A percentile compares a stretch with the other conserved stretches of the same genome.
Evolutionary conservation across 1,140 invertebrate genomes (phyloP).

Genomic region (Bradynema listronoti): DNA sequence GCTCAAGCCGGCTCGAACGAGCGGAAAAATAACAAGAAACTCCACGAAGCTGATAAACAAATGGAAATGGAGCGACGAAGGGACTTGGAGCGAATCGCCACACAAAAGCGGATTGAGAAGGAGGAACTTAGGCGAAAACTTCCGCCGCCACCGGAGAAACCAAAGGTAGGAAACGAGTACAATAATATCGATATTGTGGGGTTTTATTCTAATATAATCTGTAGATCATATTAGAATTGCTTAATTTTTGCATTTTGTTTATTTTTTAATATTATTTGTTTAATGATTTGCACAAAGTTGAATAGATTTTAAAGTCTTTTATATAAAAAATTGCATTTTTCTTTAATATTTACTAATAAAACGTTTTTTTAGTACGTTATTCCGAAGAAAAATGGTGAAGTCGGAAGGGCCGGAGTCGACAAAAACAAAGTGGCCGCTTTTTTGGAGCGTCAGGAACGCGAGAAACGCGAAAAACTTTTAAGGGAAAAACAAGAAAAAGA

Average conservation of each 20-base stretch:
- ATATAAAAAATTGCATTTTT: too few species aligned
- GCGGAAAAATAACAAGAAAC: slow-evolving; percentile 14
- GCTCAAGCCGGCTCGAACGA: slow-evolving; percentile 32
- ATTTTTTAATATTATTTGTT: too few species aligned
- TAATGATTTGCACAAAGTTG: too few species aligned
- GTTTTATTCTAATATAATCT: too few species aligned
- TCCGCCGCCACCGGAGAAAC: slow-evolving; percentile 12
- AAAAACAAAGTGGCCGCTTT: slow-evolving; percentile 8
- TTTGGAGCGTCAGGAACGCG: slow-evolving; percentile 11
- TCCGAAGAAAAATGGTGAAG: slow-evolving; percentile 21
- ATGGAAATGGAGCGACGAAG: slow-evolving; percentile 13
- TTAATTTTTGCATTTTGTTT: too few species aligned
- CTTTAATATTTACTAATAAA: too few species aligned
- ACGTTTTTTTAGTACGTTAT: slow-evolving; percentile 31
- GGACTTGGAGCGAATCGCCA: slow-evolving; percentile 12
- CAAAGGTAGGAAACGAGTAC: too few species aligned
- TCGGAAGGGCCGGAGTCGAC: slow-evolving; percentile 20
- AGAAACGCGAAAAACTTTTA: slow-evolving; percentile 13
- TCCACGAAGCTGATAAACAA: slow-evolving; percentile 31
- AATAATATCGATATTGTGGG: too few species aligned
- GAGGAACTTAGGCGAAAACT: slow-evolving; percentile 20
- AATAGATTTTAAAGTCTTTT: too few species aligned
- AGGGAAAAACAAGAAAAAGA: slow-evolving; percentile 22
- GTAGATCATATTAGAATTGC: too few species aligned
- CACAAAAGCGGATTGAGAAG: slow-evolving; percentile 20